Evolutionary conservation across 2,797 vertebrate species (phyloP), one percentile per base, ranked within the genome.

Genomic region (Chelonia mydas): DNA sequence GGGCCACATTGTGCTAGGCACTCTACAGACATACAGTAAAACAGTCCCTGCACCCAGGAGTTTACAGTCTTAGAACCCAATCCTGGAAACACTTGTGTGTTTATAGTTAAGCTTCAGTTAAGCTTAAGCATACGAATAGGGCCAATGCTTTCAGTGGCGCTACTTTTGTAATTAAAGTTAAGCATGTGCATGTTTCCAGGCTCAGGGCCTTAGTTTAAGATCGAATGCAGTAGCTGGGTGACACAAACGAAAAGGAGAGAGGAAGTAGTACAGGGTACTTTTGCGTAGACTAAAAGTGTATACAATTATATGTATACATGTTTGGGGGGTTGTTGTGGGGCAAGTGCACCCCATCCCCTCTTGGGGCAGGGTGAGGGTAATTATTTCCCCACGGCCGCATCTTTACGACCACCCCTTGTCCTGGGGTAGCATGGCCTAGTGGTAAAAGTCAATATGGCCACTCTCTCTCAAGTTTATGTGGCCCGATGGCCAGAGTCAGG

Each of bases 101-200:
- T 84, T 41, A n/a, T 41, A 72, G 81, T 74, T 50, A 0, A 90
- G 7, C 31, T 41, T 12, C 77, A 17, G 83, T 7, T 33, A 3
- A 33, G 5, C 25, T 41, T 2, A 2, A 77, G 83, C 87, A 81
- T n/a, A 2, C 13, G 54, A 89, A 0, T 6, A 7, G 27, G 21
- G 0, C 0, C 13, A 5, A 33, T 68, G 87, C n/a, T n/a, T 49
- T 6, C 0, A 0, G 17, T 21, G 84, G 53, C 87, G 17, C 0
- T 3, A 15, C 13, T 47, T 86, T 6, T 54, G 80, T 79, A 81
- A 13, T 45, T 50, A 3, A 82, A 78, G 53, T 53, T n/a, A 65
- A 81, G 21, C 28, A 31, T 33, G 6, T 23, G 33, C 79, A 16
- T 82, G 4, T 65, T 61, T 50, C 5, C 78, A 82, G 17, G 54